Evolutionary conservation across 2,888 invertebrate species (phyloP).

Genomic region (Sinopyrophorus schimmeli): DNA sequence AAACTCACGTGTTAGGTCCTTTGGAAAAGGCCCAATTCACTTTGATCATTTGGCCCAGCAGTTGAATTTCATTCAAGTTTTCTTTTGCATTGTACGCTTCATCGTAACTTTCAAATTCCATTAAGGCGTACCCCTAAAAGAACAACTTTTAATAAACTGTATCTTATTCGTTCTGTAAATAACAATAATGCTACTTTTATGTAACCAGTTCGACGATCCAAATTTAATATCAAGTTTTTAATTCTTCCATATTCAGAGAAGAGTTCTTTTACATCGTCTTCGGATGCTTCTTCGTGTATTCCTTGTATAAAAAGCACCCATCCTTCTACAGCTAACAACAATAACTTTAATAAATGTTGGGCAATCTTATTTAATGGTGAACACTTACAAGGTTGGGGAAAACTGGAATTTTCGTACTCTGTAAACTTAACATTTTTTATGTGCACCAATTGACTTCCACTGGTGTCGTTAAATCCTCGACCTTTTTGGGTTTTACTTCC

Average conservation of each 20-base stretch:
- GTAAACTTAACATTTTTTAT: no score
- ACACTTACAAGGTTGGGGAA: conserved; percentile 14
- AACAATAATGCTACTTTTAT: conserved; percentile 58
- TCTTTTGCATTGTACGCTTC: conserved; percentile 91
- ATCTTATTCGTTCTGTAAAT: background rate
- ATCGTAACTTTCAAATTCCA: conserved; percentile 94
- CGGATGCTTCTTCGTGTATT: conserved; percentile 95
- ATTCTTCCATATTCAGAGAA: conserved; percentile 96
- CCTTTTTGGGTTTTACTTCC: conserved; percentile 89
- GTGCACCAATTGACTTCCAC: conserved; percentile 47
- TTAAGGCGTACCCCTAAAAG: conserved; percentile 80
- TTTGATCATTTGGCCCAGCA: conserved; percentile 85
- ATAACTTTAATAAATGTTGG: background rate
- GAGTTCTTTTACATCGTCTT: conserved; percentile 93
- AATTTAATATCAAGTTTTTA: conserved; percentile 92
- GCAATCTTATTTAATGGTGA: background rate
- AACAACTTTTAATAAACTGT: background rate
- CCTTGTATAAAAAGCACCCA: conserved; percentile 97
- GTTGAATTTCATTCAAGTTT: conserved; percentile 80
- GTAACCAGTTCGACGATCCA: conserved; percentile 94
- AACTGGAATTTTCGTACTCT: no score
- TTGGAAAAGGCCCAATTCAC: conserved; percentile 97
- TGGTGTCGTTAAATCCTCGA: conserved; percentile 71
- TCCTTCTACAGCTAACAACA: conserved; percentile 86
- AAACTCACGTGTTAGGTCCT: conserved; percentile 69